A percentile compares a stretch with the other conserved stretches of the same genome.
These are phyloP conservation scores for Cnemophilus loriae DNA, from an alignment of 2,113 vertebrate species.

Conservation along the genomic window DNA sequence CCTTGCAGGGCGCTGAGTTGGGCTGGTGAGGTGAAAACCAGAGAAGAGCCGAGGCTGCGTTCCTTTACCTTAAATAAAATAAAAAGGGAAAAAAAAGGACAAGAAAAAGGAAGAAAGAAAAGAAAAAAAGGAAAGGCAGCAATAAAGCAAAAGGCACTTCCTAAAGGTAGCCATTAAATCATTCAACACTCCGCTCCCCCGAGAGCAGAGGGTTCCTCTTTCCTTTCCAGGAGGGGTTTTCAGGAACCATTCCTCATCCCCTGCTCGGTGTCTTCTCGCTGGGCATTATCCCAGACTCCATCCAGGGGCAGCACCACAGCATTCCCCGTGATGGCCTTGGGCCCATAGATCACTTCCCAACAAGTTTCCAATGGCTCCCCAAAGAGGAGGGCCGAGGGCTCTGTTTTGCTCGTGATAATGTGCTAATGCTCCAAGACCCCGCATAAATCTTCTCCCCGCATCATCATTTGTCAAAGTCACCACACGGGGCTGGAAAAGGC, in stretches of 20 bases:
- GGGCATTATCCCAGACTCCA: constrained; percentile 40
- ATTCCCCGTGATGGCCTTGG: constrained; percentile 46
- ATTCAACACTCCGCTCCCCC: constrained; percentile 62
- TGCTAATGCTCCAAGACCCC: constrained; percentile 75
- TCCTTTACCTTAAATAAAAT: background rate
- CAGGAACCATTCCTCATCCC: constrained; percentile 61
- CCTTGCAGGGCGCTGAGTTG: background rate
- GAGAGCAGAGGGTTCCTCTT: constrained; percentile 65
- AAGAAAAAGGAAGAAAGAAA: background rate
- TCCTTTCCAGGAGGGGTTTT: constrained; percentile 67
- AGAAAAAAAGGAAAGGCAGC: constrained; percentile 2
- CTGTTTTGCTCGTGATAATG: constrained; percentile 78
- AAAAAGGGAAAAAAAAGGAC: background rate
- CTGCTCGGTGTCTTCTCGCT: constrained; percentile 66
- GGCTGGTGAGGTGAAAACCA: background rate
- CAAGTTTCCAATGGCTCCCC: constrained; percentile 68
- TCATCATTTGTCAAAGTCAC: constrained; percentile 79
- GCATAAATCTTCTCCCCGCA: constrained; percentile 67
- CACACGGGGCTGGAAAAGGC: constrained; percentile 43
- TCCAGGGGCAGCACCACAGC: background rate
- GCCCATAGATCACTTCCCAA: constrained; percentile 72
- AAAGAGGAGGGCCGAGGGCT: constrained; percentile 40
- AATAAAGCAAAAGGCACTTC: constrained; percentile 79
- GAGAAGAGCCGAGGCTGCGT: background rate
- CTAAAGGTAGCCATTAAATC: constrained; percentile 82